These are phyloP conservation scores for Arctocebus calabarensis DNA, from an alignment of 2,797 vertebrate species.

Conservation along the genomic window DNA sequence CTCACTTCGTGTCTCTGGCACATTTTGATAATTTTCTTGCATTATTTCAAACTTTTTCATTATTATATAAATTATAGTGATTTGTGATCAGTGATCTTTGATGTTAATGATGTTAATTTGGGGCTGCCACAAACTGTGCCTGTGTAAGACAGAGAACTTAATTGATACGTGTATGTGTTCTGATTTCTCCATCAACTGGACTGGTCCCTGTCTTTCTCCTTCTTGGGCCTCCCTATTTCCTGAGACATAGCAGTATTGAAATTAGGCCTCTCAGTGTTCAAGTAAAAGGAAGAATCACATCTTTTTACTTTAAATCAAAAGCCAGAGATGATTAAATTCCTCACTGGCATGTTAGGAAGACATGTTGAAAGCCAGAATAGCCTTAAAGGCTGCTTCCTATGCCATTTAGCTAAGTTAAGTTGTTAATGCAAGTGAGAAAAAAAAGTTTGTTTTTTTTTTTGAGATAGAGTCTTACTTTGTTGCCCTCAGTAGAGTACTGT, in stretches of 20 bases:
- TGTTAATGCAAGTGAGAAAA: background rate
- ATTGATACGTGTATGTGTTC: background rate
- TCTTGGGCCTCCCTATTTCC: background rate
- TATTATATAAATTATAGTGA: background rate
- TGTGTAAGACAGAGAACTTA: background rate
- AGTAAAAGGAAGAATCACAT: background rate
- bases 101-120: background rate
- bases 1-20: background rate
- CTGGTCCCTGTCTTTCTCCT: background rate
- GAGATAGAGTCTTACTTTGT: too few relatives aligned
- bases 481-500: too few relatives aligned
- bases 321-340: background rate
- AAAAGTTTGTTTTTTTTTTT: too few relatives aligned
- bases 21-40: background rate
- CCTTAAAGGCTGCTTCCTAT: background rate
- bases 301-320: background rate
- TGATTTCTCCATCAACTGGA: background rate
- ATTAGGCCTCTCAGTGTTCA: background rate
- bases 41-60: background rate
- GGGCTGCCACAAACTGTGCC: background rate
- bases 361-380: background rate
- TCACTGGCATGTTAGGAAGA: background rate
- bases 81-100: background rate
- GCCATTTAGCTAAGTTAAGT: background rate
- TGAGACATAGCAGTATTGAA: background rate